A percentile compares a stretch with the other conserved stretches of the same genome.
Conservation (phyloP, 1,140 invertebrate genomes). For the Eriocheir sinensis region DNA sequence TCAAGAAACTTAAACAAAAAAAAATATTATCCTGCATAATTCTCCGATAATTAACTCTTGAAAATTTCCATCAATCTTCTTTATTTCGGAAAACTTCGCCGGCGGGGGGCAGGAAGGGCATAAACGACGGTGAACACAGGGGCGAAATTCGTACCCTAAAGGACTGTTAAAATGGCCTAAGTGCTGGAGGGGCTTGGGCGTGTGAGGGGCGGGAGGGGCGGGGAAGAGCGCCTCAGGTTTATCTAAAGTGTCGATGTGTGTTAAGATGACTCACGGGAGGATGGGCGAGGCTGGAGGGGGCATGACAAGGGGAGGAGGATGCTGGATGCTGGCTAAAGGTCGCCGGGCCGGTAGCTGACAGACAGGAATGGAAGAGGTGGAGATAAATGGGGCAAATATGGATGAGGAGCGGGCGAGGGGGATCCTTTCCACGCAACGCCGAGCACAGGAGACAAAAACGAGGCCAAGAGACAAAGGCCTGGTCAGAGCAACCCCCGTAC, state of each 20-base stretch:
- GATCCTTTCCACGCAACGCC: background rate
- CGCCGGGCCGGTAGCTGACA: background rate
- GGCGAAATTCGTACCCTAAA: background rate
- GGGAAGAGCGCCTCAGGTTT: constrained; percentile 9
- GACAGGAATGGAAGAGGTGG: background rate
- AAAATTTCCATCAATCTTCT: constrained; percentile 63
- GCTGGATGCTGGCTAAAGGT: background rate
- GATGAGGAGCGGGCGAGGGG: background rate
- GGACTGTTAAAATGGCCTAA: background rate
- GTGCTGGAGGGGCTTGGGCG: background rate
- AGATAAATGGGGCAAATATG: constrained; percentile 24
- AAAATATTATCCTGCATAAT: constrained; percentile 46
- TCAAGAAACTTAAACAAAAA: constrained; percentile 10
- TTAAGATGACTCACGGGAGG: constrained; percentile 42
- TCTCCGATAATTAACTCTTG: constrained; percentile 47
- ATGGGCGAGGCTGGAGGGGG: background rate
- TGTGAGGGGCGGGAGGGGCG: background rate
- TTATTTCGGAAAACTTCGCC: constrained; percentile 52
- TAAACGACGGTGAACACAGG: background rate
- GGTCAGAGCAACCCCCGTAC: no score
- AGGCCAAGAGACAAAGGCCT: background rate
- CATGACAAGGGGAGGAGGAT: no score
- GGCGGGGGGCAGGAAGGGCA: background rate
- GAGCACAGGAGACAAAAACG: background rate
- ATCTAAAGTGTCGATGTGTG: constrained; percentile 28